Evolutionary conservation across 2,888 invertebrate genomes (phyloP), one percentile per base, ranked within the genome.

Genomic region (Clivina fossor): DNA sequence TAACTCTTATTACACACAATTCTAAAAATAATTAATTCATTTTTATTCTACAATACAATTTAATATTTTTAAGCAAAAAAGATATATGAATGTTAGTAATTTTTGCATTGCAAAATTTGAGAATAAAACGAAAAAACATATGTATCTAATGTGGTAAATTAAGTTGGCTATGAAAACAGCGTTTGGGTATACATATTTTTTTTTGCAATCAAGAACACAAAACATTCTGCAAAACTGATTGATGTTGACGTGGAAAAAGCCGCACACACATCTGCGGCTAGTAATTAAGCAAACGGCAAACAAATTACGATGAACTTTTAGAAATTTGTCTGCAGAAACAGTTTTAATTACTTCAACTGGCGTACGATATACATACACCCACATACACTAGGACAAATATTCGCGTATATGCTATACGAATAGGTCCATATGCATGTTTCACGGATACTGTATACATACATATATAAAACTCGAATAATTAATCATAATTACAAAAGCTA

Each of bases 251-350:
- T 33, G 26, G 26, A 7, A 24, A 24, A 24, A 24, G 26, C 26
- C 15, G 20, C 16, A 32, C 33, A 47, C 49, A 49, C 49, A 49
- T 49, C 49, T 49, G 49, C 20, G 49, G 49, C 40, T 30, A 40
- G 49, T 49, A 38, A 49, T 49, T 49, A 49, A 49, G 49, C 49
- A 49, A 49, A 49, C 40, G 38, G 38, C 40, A 30, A 40, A 49
- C 49, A 49, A 49, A 49, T 49, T 49, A 40, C 49, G 49, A 49
- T 28, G 38, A 49, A 49, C 49, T 49, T 49, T 49, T 49, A 49
- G 49, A 49, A 49, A 49, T 49, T 38, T 49, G 49, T 49, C 49
- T 38, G 49, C 11, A 11, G 40, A 19, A 38, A 24, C 49, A 49
- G 49, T 49, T 49, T 35, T 49, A 49, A 49, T 49, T 49, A 49